Evolutionary conservation across 1,140 invertebrate species (phyloP), one percentile per base, ranked within the genome.

Genomic region (Neelides sp.): DNA sequence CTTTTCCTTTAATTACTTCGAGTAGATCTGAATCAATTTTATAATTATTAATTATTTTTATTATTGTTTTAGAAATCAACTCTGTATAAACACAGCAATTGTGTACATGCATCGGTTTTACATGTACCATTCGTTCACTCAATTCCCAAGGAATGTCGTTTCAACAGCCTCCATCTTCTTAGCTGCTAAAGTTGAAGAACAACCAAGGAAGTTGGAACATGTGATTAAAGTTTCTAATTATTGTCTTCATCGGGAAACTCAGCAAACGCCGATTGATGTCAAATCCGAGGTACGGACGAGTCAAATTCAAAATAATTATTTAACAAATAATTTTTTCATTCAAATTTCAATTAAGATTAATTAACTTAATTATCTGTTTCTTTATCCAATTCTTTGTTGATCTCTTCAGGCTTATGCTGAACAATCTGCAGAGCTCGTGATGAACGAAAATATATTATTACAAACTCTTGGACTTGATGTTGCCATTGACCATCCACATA

Each of bases 71-170:
- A 88, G 84, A 60, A 83, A 80, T 20, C 86, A 91, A 70, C 70
- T 92, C 66, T 91, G 86, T 67, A 91, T 92, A 62, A 91, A 91
- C 67, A 92, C 89, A 50, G 88, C 87, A 27, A 95, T 95, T 62
- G 91, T 96, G n/a, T 97, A 95, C 63, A 94, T 97, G 90, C 91
- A 96, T 67, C 74, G 92, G 22, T 97, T 97, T 70, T 97, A 93
- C 68, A 86, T 93, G 69, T 93, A 90, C 69, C 90, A 92, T 64
- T 85, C 87, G 1, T 84, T 93, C 67, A 77, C 79, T 12, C 77
- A 81, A 52, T 91, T 91, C 64, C 82, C 85, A 64, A 77, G 84
- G 54, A 85, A 89, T 69, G 70, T 78, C 19, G 83, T 87, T 64
- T 78, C 83, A 23, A 76, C 84, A 1, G 85, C 85, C 5, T 79